These are phyloP conservation scores for Lucilia cuprina DNA, from an alignment of 1,140 invertebrate species.

Conservation along the genomic window DNA sequence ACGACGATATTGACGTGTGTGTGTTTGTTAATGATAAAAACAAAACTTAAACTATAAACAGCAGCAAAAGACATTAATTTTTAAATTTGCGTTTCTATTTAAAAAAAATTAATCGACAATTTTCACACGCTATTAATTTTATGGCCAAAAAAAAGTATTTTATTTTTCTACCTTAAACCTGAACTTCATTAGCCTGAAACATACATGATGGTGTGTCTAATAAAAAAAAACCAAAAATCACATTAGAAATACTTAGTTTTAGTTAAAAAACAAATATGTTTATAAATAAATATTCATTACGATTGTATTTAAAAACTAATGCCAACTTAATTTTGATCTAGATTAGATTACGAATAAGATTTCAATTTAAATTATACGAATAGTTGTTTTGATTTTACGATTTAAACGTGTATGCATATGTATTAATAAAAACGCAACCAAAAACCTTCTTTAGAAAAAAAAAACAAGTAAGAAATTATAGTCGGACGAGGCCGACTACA, in stretches of 20 bases:
- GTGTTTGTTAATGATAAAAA: background rate
- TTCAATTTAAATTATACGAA: background rate
- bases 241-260: background rate
- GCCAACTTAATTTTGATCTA: conserved; percentile 5
- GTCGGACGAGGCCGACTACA: too few relatives aligned
- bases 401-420: background rate
- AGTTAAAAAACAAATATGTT: background rate
- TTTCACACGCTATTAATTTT: conserved; percentile 13
- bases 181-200: background rate
- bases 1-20: background rate
- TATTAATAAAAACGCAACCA: background rate
- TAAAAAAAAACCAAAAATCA: background rate
- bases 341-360: background rate
- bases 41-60: background rate
- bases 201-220: background rate
- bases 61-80: background rate
- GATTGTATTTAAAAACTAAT: conserved; percentile 2
- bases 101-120: background rate
- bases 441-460: background rate
- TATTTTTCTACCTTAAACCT: background rate
- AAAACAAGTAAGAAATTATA: too few relatives aligned
- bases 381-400: background rate
- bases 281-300: background rate
- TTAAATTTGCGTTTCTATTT: background rate
- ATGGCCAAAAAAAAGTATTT: background rate